phyloP scores from a whole-genome alignment of 2,888 invertebrate species.

The Autographa gamma region DNA sequence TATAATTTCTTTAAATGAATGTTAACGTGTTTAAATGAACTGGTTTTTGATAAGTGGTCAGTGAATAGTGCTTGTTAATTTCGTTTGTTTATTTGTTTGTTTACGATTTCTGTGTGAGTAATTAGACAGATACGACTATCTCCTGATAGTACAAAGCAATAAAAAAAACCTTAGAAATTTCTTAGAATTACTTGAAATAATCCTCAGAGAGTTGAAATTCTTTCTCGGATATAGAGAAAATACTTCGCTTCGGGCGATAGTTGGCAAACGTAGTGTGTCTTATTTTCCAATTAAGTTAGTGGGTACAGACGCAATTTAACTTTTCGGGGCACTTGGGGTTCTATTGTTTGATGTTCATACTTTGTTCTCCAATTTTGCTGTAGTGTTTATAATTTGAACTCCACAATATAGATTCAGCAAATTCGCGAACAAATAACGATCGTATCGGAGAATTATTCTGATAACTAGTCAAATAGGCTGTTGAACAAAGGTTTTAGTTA shows the following conservation, averaged over 20 bases:
- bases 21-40: constrained; percentile 29
- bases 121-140: constrained; percentile 5
- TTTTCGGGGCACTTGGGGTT: constrained; percentile 27
- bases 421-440: not conserved
- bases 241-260: constrained; percentile 13
- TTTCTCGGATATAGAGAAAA: constrained; percentile 6
- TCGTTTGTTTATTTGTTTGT: constrained; percentile 44
- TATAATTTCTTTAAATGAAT: constrained; percentile 42
- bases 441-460: not conserved
- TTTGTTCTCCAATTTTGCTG: constrained; percentile 4
- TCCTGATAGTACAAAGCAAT: not conserved
- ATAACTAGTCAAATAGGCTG: not conserved
- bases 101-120: constrained; percentile 31
- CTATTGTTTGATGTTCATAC: constrained; percentile 32
- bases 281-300: constrained; percentile 37
- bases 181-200: not conserved
- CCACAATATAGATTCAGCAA: not conserved
- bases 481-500: not conserved
- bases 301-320: constrained; percentile 43
- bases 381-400: constrained; percentile 6
- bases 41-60: constrained; percentile 28
- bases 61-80: constrained; percentile 63
- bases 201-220: not conserved
- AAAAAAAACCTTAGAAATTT: not conserved
- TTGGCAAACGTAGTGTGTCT: constrained; percentile 25